Evolutionary conservation across 2,113 vertebrate species (phyloP).

Genomic region (Notothenia coriiceps): DNA sequence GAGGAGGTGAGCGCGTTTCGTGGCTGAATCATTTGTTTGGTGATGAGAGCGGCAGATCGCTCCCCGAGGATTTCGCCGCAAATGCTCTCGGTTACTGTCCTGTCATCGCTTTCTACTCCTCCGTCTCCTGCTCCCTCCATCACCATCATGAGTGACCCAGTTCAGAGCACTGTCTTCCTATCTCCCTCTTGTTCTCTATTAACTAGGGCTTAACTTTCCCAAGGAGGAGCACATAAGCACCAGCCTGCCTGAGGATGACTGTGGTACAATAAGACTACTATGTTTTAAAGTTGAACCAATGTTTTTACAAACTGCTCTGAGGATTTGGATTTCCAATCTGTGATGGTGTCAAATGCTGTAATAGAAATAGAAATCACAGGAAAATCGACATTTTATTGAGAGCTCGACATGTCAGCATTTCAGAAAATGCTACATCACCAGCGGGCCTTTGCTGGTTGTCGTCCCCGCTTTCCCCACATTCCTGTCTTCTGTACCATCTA

Average conservation of each 20-base stretch:
- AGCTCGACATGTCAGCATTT: too few relatives aligned
- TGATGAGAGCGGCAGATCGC: constrained; percentile 26
- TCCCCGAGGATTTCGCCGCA: constrained; percentile 37
- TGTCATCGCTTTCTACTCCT: constrained; percentile 16
- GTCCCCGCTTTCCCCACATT: too few relatives aligned
- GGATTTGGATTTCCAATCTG: not conserved
- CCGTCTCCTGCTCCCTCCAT: constrained; percentile 38
- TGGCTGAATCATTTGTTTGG: constrained; percentile 27
- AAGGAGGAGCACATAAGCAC: constrained; percentile 32
- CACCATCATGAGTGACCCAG: constrained; percentile 60
- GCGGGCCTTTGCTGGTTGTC: too few relatives aligned
- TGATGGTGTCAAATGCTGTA: not conserved
- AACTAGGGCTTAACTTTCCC: constrained; percentile 40
- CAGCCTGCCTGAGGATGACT: constrained; percentile 15
- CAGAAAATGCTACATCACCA: too few relatives aligned
- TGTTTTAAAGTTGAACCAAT: not conserved
- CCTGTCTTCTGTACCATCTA: too few relatives aligned
- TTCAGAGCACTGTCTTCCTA: constrained; percentile 43
- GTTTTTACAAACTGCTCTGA: constrained; percentile 9
- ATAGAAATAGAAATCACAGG: too few relatives aligned
- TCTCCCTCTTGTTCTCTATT: constrained; percentile 23
- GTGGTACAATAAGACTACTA: not conserved
- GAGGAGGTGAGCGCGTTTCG: constrained; percentile 50
- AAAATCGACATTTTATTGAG: too few relatives aligned
- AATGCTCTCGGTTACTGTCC: constrained; percentile 20